Conservation (phyloP, 2,113 vertebrate genomes). For the Cephalopterus ornatus region DNA sequence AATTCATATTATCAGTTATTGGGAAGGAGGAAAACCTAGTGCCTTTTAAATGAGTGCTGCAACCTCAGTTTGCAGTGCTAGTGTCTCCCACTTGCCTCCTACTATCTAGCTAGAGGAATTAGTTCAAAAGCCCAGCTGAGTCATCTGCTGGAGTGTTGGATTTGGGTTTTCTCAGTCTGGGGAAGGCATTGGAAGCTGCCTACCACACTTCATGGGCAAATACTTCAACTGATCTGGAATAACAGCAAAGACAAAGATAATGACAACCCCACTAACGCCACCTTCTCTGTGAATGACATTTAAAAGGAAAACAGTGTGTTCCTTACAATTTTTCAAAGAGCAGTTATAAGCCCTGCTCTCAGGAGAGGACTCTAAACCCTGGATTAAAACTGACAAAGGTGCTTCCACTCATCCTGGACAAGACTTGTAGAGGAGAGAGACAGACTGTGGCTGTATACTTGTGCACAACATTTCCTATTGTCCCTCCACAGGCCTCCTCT, state of each 20-base stretch:
- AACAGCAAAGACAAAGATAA: background rate
- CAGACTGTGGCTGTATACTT: background rate
- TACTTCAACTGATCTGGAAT: background rate
- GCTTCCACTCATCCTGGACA: background rate
- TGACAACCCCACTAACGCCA: fast-evolving
- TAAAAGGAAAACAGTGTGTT: background rate
- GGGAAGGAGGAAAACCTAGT: background rate
- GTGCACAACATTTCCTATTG: background rate
- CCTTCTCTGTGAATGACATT: background rate
- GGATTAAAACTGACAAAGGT: background rate
- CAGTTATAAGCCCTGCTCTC: background rate
- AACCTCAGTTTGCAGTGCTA: background rate
- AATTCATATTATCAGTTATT: background rate
- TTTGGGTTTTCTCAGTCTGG: background rate
- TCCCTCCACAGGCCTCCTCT: background rate
- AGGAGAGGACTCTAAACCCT: background rate
- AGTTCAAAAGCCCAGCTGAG: background rate
- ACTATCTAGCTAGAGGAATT: background rate
- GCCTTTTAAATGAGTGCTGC: background rate
- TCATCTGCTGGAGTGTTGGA: background rate
- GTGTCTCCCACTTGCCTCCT: background rate
- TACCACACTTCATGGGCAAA: background rate
- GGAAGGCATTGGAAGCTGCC: background rate
- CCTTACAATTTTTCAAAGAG: background rate
- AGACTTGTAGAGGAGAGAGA: background rate